Evolutionary conservation across 2,888 invertebrate genomes (phyloP).

Genomic region (Philereme vetulata): DNA sequence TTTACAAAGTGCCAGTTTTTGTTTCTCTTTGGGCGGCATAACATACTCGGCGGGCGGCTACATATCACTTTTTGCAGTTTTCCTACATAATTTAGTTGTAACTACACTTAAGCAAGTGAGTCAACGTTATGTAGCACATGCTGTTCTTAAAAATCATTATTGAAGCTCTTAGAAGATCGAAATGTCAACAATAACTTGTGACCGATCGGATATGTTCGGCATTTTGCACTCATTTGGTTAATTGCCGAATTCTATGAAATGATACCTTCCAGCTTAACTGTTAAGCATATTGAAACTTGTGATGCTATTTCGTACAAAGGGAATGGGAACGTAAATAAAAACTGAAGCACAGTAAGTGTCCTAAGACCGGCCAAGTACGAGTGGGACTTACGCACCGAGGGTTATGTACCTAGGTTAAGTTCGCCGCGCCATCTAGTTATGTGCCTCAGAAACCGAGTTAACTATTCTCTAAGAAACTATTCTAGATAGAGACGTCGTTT

Average conservation of each 20-base stretch:
- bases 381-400: no score
- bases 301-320: neutral
- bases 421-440: no score
- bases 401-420: no score
- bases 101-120: neutral
- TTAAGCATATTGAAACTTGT: neutral
- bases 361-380: neutral
- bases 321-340: neutral
- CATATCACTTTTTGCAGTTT: conserved; percentile 2
- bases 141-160: conserved; percentile 20
- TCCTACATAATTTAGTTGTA: conserved; percentile 4
- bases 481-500: no score
- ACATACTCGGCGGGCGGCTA: neutral
- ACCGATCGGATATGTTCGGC: conserved; percentile 2
- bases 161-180: conserved; percentile 13
- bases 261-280: neutral
- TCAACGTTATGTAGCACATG: conserved; percentile 10
- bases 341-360: neutral
- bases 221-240: conserved; percentile 13
- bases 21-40: conserved; percentile 22
- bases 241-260: conserved; percentile 19
- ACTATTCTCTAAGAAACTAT: no score
- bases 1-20: conserved; percentile 23
- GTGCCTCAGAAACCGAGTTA: no score
- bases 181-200: conserved; percentile 28